Evolutionary conservation across 2,113 vertebrate genomes (phyloP).

Genomic region (Chaetorhynchus papuensis): DNA sequence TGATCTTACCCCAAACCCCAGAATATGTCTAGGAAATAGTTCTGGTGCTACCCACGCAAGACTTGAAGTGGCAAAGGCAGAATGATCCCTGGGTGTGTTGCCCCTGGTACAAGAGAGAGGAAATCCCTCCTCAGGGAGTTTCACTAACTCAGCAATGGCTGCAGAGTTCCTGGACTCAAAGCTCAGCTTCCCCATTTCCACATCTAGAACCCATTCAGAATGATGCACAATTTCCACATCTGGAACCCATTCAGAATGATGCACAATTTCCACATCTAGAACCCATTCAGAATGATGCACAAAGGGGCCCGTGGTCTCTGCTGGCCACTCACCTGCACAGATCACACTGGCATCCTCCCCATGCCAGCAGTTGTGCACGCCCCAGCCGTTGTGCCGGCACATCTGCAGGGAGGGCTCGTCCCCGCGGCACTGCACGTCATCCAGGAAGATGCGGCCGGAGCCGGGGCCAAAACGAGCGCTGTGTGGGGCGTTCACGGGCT

Average conservation of each 20-base stretch:
- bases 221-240: no score
- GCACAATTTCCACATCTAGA: no score
- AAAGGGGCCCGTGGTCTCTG: rapidly evolving
- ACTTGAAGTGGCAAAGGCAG: rapidly evolving
- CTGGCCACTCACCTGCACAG: background rate
- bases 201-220: background rate
- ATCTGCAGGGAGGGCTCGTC: background rate
- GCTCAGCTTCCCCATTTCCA: no score
- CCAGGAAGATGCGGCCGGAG: background rate
- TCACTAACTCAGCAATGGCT: background rate
- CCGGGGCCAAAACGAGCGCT: rapidly evolving
- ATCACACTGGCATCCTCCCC: background rate
- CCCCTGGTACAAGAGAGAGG: rapidly evolving
- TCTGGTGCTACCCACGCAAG: rapidly evolving
- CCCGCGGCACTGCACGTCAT: background rate
- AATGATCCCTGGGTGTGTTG: rapidly evolving
- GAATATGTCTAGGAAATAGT: rapidly evolving
- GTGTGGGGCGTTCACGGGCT: background rate
- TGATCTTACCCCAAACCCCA: background rate
- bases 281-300: no score
- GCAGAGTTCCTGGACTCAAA: background rate
- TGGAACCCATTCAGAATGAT: background rate
- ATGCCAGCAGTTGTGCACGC: background rate
- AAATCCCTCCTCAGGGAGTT: rapidly evolving
- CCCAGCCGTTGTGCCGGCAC: background rate